These are phyloP conservation scores for Erpetoichthys calabaricus DNA, from an alignment of 2,797 vertebrate genomes.

Conservation along the genomic window DNA sequence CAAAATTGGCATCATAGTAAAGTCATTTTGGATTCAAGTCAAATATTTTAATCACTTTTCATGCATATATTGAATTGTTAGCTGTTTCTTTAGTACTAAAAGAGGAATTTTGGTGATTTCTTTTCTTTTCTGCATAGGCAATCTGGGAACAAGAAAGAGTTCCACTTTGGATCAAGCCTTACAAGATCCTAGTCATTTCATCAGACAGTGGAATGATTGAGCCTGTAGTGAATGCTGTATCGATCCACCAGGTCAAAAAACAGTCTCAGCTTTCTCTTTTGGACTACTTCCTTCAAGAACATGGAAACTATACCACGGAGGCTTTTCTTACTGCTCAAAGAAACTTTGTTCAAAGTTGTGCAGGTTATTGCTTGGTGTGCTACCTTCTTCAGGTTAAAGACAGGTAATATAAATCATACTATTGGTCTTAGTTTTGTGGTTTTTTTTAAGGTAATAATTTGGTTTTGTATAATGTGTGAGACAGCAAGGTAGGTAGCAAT, in stretches of 20 bases:
- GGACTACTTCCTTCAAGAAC: conserved; percentile 80
- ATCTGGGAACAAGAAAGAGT: conserved; percentile 88
- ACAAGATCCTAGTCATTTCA: conserved; percentile 88
- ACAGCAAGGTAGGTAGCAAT: no score
- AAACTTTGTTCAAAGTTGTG: conserved; percentile 87
- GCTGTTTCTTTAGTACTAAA: no score
- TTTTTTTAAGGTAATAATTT: no score
- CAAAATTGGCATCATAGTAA: no score
- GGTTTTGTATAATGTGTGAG: no score
- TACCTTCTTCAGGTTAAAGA: conserved; percentile 95
- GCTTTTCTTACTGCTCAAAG: conserved; percentile 80
- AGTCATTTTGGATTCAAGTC: no score
- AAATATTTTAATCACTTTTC: no score
- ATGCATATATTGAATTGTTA: no score
- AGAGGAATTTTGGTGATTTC: not conserved
- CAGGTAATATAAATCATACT: conserved; percentile 45
- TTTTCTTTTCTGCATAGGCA: conserved; percentile 32
- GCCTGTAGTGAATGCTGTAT: conserved; percentile 85
- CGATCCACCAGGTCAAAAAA: conserved; percentile 91
- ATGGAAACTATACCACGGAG: conserved; percentile 72
- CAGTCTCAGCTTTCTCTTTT: conserved; percentile 83
- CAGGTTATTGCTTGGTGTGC: conserved; percentile 84
- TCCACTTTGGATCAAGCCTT: conserved; percentile 87
- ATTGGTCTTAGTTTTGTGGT: no score
- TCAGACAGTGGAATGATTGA: conserved; percentile 94